Percentiles rank a stretch among this genome's conserved stretches.
Evolutionary conservation across 2,113 vertebrate genomes (phyloP).

Genomic region (Brienomyrus longianalis): DNA sequence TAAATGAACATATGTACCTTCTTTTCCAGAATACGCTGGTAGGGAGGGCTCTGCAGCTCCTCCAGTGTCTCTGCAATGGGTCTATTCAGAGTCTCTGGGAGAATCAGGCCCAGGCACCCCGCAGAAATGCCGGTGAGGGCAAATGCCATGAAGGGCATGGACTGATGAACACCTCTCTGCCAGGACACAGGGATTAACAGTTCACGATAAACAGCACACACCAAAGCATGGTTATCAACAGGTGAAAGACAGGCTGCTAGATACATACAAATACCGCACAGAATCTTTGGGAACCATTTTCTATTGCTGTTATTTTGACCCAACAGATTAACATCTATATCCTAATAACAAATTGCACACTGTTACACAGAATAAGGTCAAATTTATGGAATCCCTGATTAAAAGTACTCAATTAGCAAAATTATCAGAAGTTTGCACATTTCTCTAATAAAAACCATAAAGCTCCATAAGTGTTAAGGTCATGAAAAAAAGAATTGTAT

Average conservation of each 20-base stretch:
- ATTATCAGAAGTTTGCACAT: neutral
- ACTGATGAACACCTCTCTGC: slow-evolving; percentile 63
- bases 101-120: slow-evolving; percentile 66
- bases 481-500: neutral
- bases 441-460: neutral
- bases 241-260: neutral
- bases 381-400: neutral
- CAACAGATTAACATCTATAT: neutral
- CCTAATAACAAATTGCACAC: neutral
- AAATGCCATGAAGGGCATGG: slow-evolving; percentile 74
- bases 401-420: neutral
- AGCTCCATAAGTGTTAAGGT: neutral
- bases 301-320: neutral
- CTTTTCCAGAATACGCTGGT: slow-evolving; percentile 54
- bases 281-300: neutral
- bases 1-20: slow-evolving; percentile 37
- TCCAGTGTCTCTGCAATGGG: slow-evolving; percentile 65
- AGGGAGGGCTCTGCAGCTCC: slow-evolving; percentile 53
- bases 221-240: neutral
- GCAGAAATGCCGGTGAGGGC: slow-evolving; percentile 71
- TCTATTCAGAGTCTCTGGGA: slow-evolving; percentile 75
- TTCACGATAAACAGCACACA: slow-evolving; percentile 8
- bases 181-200: slow-evolving; percentile 24
- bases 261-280: neutral
- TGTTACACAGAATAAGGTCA: neutral